Evolutionary conservation across 2,113 vertebrate genomes (phyloP).

Genomic region (Ptilorrhoa leucosticta): DNA sequence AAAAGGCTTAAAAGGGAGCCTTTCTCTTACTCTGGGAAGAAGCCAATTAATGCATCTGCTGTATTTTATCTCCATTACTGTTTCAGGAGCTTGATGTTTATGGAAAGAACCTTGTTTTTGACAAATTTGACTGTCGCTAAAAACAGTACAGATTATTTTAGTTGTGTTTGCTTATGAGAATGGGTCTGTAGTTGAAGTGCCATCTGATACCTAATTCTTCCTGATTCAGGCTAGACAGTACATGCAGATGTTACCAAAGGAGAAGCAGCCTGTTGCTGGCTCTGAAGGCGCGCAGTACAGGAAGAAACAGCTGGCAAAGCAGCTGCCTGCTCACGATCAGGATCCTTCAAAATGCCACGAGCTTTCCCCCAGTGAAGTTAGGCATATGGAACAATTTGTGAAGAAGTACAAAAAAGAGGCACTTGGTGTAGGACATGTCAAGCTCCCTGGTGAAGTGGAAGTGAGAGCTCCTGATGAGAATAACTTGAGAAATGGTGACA

Average conservation of each 20-base stretch:
- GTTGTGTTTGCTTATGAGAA: neutral
- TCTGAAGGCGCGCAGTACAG: constrained; percentile 92
- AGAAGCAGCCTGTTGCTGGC: constrained; percentile 90
- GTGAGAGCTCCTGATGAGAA: constrained; percentile 15
- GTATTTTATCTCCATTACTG: neutral
- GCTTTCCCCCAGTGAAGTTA: constrained; percentile 88
- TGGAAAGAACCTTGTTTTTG: neutral
- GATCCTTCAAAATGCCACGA: constrained; percentile 95
- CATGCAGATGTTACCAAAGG: constrained; percentile 93
- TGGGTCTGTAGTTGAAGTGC: neutral
- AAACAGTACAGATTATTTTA: neutral
- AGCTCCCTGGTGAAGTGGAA: constrained; percentile 83
- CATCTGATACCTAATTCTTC: constrained; percentile 40
- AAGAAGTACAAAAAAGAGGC: constrained; percentile 95
- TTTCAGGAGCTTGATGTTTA: neutral
- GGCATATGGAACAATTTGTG: constrained; percentile 93
- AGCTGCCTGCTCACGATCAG: constrained; percentile 96
- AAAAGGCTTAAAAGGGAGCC: neutral
- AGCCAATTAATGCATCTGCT: neutral
- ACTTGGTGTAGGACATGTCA: constrained; percentile 89
- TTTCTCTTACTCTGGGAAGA: neutral
- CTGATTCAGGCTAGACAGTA: constrained; percentile 86
- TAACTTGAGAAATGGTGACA: constrained; percentile 48
- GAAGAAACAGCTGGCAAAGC: constrained; percentile 94
- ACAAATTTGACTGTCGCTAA: neutral